phyloP scores from a whole-genome alignment of 2,113 vertebrate species.

The Seriola dumerili region DNA sequence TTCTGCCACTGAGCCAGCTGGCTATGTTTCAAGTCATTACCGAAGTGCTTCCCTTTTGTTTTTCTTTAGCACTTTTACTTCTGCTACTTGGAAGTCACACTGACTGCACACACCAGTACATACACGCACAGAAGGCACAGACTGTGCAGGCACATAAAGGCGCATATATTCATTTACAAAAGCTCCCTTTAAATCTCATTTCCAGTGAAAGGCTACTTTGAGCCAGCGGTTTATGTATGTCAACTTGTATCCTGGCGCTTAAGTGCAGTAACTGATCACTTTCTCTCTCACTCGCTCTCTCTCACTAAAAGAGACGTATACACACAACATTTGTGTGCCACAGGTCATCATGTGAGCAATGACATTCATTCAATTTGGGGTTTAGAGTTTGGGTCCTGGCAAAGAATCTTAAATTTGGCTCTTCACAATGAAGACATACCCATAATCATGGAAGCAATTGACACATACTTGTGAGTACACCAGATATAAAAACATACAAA shows the following conservation, averaged over 20 bases:
- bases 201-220: conserved; percentile 50
- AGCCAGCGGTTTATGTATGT: conserved; percentile 35
- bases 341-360: conserved; percentile 10
- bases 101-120: conserved; percentile 20
- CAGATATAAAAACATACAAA: background rate
- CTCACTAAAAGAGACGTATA: background rate
- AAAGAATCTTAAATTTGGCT: too few species aligned
- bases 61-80: conserved; percentile 59
- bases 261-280: conserved; percentile 23
- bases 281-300: conserved; percentile 5
- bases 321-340: conserved; percentile 9
- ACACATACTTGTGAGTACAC: background rate
- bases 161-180: conserved; percentile 52
- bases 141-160: conserved; percentile 27
- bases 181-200: conserved; percentile 54
- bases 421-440: background rate
- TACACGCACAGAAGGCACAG: conserved; percentile 25
- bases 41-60: conserved; percentile 71
- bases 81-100: conserved; percentile 22
- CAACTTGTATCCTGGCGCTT: conserved; percentile 34
- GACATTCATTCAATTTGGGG: too few species aligned
- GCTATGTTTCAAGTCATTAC: conserved; percentile 78
- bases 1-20: conserved; percentile 61
- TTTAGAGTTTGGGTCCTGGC: too few species aligned
- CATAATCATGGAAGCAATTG: background rate